Conservation (phyloP, 2,113 vertebrate species). For the Lagopus muta region DNA sequence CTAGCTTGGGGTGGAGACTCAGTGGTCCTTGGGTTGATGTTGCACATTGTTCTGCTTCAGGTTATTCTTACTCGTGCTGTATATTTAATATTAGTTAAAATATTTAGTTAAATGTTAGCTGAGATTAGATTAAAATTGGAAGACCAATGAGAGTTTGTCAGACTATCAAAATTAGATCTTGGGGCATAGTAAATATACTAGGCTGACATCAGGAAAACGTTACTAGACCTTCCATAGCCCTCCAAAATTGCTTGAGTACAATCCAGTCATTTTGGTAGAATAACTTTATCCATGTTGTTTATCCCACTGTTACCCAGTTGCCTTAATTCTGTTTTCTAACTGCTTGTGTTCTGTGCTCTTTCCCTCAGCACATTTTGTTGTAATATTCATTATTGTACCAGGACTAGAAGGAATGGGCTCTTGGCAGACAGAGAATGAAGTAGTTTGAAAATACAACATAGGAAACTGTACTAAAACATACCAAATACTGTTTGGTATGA, state of each 20-base stretch:
- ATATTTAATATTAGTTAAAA: background rate
- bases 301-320: background rate
- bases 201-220: background rate
- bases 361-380: background rate
- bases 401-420: background rate
- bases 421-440: background rate
- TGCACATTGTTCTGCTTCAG: background rate
- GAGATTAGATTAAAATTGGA: background rate
- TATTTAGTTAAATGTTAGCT: background rate
- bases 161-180: background rate
- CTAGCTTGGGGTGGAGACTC: fast-evolving
- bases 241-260: background rate
- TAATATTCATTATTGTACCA: background rate
- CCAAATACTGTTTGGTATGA: background rate
- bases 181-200: too few species aligned
- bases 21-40: background rate
- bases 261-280: background rate
- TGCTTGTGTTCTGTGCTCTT: background rate
- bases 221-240: background rate
- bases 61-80: background rate
- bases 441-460: background rate
- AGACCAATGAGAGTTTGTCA: background rate
- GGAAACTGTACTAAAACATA: background rate
- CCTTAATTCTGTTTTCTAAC: background rate
- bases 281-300: background rate